Evolutionary conservation across 2,113 vertebrate genomes (phyloP).

Genomic region (Eretmodus cyanostictus): DNA sequence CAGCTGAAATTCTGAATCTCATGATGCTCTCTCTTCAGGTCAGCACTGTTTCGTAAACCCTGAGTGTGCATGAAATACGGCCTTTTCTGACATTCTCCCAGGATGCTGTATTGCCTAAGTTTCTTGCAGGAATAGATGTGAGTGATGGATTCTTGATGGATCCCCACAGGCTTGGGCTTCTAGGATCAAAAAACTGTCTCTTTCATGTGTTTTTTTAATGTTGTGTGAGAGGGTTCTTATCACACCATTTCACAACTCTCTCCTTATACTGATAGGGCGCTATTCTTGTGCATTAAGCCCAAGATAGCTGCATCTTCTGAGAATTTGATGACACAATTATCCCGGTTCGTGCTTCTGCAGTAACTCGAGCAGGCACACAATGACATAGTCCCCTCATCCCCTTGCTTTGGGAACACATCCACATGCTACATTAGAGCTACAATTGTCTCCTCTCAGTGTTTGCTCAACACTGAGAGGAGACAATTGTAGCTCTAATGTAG

Average conservation of each 20-base stretch:
- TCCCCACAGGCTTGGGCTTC: neutral
- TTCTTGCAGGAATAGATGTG: neutral
- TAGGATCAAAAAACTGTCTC: neutral
- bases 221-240: neutral
- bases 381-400: too few species aligned
- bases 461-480: neutral
- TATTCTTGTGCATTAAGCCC: conserved; percentile 4
- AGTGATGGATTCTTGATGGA: neutral
- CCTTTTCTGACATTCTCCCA: neutral
- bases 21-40: neutral
- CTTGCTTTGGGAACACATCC: too few species aligned
- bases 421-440: too few species aligned
- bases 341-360: neutral
- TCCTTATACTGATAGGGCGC: neutral
- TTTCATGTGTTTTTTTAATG: neutral
- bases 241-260: neutral
- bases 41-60: neutral
- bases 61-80: neutral
- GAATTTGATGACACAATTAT: conserved; percentile 15
- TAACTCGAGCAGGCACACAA: neutral
- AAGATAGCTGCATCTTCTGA: conserved; percentile 7
- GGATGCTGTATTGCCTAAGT: neutral
- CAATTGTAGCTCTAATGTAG: neutral
- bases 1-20: neutral
- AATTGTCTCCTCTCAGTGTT: too few species aligned